Evolutionary conservation across 2,888 invertebrate genomes (phyloP).

Genomic region (Habroteleia sp.): DNA sequence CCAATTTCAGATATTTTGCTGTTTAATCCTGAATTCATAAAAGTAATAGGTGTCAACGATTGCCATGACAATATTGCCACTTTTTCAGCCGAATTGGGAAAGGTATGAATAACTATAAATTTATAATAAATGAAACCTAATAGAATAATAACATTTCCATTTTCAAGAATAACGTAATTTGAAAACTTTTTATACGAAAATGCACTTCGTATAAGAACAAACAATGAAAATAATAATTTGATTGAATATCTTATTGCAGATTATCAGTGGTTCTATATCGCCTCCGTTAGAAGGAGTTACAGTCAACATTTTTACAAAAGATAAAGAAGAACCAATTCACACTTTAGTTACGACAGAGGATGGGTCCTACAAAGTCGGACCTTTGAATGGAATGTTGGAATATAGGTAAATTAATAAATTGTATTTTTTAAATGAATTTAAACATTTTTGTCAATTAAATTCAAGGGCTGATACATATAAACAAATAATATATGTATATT

Average conservation of each 20-base stretch:
- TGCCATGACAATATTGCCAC: constrained; percentile 86
- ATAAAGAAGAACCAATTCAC: constrained; percentile 74
- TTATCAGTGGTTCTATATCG: constrained; percentile 73
- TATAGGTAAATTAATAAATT: constrained; percentile 85
- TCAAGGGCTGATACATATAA: no score
- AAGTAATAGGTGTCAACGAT: constrained; percentile 85
- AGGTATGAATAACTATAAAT: constrained; percentile 67
- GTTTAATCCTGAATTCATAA: constrained; percentile 85
- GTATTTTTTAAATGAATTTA: background rate
- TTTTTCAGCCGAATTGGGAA: constrained; percentile 84
- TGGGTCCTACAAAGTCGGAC: constrained; percentile 92
- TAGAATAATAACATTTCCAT: no score
- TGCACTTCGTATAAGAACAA: no score
- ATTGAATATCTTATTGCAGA: no score
- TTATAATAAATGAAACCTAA: constrained; percentile 9
- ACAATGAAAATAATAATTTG: no score
- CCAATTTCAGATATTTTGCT: constrained; percentile 88
- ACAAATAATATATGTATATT: no score
- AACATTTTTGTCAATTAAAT: no score
- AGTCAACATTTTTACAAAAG: constrained; percentile 74
- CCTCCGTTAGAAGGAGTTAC: constrained; percentile 76
- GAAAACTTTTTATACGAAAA: no score
- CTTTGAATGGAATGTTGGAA: constrained; percentile 87
- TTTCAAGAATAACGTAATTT: no score
- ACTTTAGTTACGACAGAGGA: constrained; percentile 83